Evolutionary conservation across 2,797 vertebrate genomes (phyloP), one percentile per base, ranked within the genome.

Genomic region (Anniella stebbinsi): DNA sequence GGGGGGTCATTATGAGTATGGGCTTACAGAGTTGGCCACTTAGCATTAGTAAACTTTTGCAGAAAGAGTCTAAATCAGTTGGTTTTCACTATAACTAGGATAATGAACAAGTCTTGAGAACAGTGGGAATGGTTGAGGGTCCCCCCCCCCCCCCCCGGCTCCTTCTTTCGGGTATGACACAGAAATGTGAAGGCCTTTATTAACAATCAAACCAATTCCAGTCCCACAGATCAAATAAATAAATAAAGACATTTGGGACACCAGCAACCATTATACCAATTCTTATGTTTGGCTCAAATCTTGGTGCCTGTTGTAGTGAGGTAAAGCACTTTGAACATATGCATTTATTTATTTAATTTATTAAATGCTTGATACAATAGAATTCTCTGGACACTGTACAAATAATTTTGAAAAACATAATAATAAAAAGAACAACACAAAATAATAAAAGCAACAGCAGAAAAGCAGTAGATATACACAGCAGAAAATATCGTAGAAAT

Each of bases 71-170:
- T 23, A 2, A 66, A 51, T 69, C 70, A 4, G 9, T 88, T 87
- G 77, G 82, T 36, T 84, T 81, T 33, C 41, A 2, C 0, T 90
- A 78, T 5, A 67, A 45, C 38, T n/a, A 38, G 18, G 57, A 57
- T 88, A 23, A 77, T 87, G 88, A 92, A 93, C 45, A 88, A 81
- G 13, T 10, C n/a, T 78, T 17, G 60, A 30, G 66, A 66, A 25
- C 63, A 28, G 45, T 73, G 25, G 41, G 12, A 73, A 73, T 25
- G 13, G 0, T 12, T 33, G 30, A 25, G 38, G 30, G 63, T 17
- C 4, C 7, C 2, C n/a, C 13, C 1, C 9, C 11, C 25, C 36
- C 8, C 60, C 1, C 48, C 30, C 25, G 11, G 67, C n/a, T 13
- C 13, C 33, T 36, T 70, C 48, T 18, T 36, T 51, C 1, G 5